Percentiles rank a stretch among this genome's conserved stretches.
These are phyloP conservation scores for Netelia inedita DNA, from an alignment of 2,888 invertebrate genomes.

Conservation along the genomic window DNA sequence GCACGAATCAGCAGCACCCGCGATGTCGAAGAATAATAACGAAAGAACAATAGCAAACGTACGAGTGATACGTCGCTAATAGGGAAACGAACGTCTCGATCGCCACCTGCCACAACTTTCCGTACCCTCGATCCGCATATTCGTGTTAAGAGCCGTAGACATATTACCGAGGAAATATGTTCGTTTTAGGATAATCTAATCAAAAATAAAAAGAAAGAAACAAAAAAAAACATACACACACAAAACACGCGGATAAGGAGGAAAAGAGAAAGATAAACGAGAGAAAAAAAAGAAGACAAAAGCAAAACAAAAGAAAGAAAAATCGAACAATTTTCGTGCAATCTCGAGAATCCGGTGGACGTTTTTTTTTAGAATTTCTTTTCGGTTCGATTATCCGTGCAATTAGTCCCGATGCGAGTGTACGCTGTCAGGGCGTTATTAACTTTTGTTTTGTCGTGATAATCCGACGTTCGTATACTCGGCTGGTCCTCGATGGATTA, in stretches of 20 bases:
- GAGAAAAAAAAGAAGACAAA: slow-evolving; percentile 66
- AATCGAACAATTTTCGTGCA: slow-evolving; percentile 26
- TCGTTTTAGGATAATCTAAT: slow-evolving; percentile 82
- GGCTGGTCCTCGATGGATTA: slow-evolving; percentile 25
- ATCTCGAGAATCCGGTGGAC: slow-evolving; percentile 30
- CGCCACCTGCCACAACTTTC: slow-evolving; percentile 54
- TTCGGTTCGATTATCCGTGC: slow-evolving; percentile 1
- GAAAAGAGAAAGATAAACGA: slow-evolving; percentile 72
- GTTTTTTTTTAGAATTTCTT: not conserved
- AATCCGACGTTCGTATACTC: slow-evolving; percentile 17
- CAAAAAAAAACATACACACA: slow-evolving; percentile 72
- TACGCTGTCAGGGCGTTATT: slow-evolving; percentile 13
- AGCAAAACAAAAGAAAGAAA: slow-evolving; percentile 66
- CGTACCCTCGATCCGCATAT: slow-evolving; percentile 77
- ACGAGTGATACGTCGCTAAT: not conserved
- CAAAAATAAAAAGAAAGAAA: slow-evolving; percentile 72
- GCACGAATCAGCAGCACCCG: too few relatives aligned
- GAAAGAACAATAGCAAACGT: not conserved
- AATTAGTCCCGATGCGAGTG: not conserved
- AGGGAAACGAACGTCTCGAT: slow-evolving; percentile 12
- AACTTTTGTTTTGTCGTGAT: slow-evolving; percentile 10
- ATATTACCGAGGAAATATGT: slow-evolving; percentile 79
- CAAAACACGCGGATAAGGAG: slow-evolving; percentile 75
- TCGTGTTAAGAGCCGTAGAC: slow-evolving; percentile 79
- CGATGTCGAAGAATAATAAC: too few relatives aligned